Evolutionary conservation across 2,113 vertebrate species (phyloP).

Genomic region (Hippoglossus stenolepis): DNA sequence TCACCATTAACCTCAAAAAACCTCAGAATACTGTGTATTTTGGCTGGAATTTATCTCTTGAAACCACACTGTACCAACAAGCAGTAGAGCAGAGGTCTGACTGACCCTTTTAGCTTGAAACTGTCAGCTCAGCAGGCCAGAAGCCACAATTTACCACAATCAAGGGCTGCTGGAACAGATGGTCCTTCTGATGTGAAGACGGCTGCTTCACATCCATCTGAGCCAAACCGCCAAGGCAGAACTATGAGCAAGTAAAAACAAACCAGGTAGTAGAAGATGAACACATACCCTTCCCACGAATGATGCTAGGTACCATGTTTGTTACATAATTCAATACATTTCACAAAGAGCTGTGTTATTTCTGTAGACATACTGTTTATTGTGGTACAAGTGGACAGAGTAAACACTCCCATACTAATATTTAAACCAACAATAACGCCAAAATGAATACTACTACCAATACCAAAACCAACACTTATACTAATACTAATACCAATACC

Average conservation of each 20-base stretch:
- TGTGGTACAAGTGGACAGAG: too few species aligned
- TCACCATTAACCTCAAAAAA: conserved; percentile 42
- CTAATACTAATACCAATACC: too few species aligned
- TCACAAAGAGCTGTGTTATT: too few species aligned
- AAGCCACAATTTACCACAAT: conserved; percentile 53
- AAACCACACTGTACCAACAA: conserved; percentile 46
- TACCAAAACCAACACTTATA: too few species aligned
- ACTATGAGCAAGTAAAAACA: background rate
- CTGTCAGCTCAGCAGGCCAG: conserved; percentile 18
- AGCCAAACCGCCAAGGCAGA: conserved; percentile 8
- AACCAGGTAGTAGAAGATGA: background rate
- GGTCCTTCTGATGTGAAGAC: conserved; percentile 26
- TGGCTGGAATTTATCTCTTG: conserved; percentile 26
- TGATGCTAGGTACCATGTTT: background rate
- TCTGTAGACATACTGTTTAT: too few species aligned
- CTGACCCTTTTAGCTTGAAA: conserved; percentile 44
- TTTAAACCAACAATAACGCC: too few species aligned
- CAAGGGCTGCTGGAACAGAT: conserved; percentile 23
- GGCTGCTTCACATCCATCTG: background rate
- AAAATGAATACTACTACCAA: too few species aligned
- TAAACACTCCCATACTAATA: too few species aligned
- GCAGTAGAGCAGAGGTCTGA: conserved; percentile 21
- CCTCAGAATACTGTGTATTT: conserved; percentile 31
- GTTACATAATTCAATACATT: background rate
- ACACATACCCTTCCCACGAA: background rate